A percentile compares a stretch with the other conserved stretches of the same genome.
Conservation (phyloP, 2,797 vertebrate species). For the Pelodytes ibericus region DNA sequence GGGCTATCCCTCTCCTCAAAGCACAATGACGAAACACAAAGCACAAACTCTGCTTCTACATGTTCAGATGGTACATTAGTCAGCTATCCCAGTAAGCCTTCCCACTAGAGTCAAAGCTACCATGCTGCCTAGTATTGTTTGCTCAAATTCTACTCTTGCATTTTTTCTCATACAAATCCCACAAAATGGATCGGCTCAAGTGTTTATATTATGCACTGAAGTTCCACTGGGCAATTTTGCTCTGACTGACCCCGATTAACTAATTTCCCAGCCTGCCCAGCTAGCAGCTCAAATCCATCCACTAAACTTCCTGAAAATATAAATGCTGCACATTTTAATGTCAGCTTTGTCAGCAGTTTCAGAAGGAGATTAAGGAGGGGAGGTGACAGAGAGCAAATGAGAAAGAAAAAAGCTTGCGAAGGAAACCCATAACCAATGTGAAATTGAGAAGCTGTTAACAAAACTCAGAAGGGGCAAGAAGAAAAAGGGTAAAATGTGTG, state of each 20-base stretch:
- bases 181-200: not conserved
- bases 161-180: not conserved
- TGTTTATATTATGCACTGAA: not conserved
- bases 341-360: constrained; percentile 47
- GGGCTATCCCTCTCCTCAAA: no score
- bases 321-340: constrained; percentile 49
- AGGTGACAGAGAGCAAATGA: constrained; percentile 51
- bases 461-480: not conserved
- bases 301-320: constrained; percentile 32
- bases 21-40: no score
- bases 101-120: no score
- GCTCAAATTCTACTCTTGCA: no score
- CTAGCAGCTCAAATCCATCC: not conserved
- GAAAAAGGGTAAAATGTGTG: constrained; percentile 1
- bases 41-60: no score
- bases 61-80: no score
- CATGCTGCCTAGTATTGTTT: no score
- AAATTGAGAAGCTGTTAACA: constrained; percentile 29
- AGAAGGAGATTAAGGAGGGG: constrained; percentile 42
- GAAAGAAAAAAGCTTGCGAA: constrained; percentile 35
- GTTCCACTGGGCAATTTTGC: not conserved
- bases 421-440: constrained; percentile 34
- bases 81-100: no score
- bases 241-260: constrained; percentile 13
- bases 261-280: constrained; percentile 3